Conservation (phyloP, 2,797 vertebrate genomes). For the Xiphorhynchus erythropygius region DNA sequence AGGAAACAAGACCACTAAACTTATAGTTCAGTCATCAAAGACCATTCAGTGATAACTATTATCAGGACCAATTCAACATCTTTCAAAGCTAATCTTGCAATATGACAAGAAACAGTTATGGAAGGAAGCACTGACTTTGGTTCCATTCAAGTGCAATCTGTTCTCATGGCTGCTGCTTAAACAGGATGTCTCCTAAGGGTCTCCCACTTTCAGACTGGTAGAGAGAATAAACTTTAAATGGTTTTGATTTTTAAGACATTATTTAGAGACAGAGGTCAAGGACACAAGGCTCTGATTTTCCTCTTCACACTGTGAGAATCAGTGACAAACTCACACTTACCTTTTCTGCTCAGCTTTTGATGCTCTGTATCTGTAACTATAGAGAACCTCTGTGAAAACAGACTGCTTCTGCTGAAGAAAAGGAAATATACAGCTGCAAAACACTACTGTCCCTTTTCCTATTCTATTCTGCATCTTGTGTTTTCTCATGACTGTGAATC, state of each 20-base stretch:
- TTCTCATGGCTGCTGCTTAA: background rate
- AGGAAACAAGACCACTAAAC: background rate
- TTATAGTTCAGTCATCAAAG: background rate
- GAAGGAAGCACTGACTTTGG: background rate
- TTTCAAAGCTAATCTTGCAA: conserved; percentile 18
- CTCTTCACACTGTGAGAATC: background rate
- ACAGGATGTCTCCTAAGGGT: background rate
- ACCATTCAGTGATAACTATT: background rate
- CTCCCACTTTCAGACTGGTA: background rate
- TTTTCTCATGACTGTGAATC: background rate
- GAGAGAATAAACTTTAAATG: background rate
- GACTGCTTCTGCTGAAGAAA: background rate
- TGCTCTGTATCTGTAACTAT: background rate
- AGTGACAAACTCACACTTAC: background rate
- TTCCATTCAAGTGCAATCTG: background rate
- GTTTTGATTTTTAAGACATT: background rate
- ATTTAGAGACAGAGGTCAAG: background rate
- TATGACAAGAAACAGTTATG: background rate
- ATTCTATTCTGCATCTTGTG: background rate
- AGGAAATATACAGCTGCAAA: background rate
- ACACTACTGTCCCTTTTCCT: background rate
- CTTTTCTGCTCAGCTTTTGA: background rate
- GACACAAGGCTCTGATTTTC: background rate
- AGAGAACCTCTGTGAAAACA: background rate
- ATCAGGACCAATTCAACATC: background rate